Conservation (phyloP, 2,797 vertebrate species). For the Allobates femoralis region DNA sequence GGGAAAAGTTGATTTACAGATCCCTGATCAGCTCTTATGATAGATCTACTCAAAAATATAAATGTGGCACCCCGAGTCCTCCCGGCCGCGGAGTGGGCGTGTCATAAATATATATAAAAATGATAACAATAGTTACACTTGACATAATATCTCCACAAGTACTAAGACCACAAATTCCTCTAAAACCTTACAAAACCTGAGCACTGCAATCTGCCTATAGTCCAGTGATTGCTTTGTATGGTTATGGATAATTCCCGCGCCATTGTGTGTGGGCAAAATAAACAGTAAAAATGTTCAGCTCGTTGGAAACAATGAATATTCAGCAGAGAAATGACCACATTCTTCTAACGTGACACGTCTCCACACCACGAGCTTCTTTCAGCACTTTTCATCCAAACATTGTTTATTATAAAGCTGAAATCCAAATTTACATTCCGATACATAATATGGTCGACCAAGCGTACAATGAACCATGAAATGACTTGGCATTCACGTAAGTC, state of each 20-base stretch:
- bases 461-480: slow-evolving; percentile 16
- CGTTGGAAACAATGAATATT: neutral
- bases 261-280: neutral
- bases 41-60: too few relatives aligned
- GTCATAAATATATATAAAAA: too few relatives aligned
- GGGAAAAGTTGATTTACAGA: too few relatives aligned
- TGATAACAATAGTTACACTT: too few relatives aligned
- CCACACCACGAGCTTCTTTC: slow-evolving; percentile 11
- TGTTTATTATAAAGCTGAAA: neutral
- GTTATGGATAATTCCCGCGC: neutral
- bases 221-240: neutral
- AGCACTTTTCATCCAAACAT: slow-evolving; percentile 25
- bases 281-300: neutral
- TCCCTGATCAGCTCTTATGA: too few relatives aligned
- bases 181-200: neutral
- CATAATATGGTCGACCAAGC: neutral
- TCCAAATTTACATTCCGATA: neutral
- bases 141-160: too few relatives aligned
- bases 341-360: neutral
- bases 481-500: neutral
- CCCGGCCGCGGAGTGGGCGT: too few relatives aligned
- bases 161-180: neutral
- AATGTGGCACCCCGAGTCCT: too few relatives aligned
- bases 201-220: neutral
- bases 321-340: slow-evolving; percentile 9